Evolutionary conservation across 2,888 invertebrate species (phyloP).

Genomic region (Melipona bicolor): DNA sequence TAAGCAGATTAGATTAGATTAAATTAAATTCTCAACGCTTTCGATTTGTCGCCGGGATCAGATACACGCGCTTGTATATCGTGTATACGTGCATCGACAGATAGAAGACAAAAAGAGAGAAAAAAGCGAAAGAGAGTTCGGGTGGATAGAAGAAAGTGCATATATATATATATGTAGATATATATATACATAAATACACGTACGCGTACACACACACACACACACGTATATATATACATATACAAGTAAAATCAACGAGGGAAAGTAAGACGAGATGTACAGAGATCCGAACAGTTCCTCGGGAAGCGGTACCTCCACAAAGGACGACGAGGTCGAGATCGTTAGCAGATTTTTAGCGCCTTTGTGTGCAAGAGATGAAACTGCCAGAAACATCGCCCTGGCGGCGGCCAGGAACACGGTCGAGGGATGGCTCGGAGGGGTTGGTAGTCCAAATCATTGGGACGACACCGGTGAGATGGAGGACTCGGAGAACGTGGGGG

Average conservation of each 20-base stretch:
- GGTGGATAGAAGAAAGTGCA: neutral
- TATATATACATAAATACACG: neutral
- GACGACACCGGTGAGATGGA: slow-evolving; percentile 76
- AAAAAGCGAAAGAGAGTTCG: neutral
- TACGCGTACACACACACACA: neutral
- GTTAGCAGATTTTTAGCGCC: slow-evolving; percentile 85
- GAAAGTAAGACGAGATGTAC: slow-evolving; percentile 72
- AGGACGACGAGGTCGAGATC: slow-evolving; percentile 84
- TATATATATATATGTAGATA: neutral
- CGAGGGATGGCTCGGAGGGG: slow-evolving; percentile 86
- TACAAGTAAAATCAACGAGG: slow-evolving; percentile 12
- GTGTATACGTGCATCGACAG: neutral
- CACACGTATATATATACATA: neutral
- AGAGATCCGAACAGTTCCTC: slow-evolving; percentile 74
- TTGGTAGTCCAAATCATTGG: slow-evolving; percentile 85
- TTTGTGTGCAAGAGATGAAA: slow-evolving; percentile 85
- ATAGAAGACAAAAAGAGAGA: neutral
- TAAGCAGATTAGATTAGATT: slow-evolving; percentile 18
- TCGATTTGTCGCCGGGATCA: neutral
- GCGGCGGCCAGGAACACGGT: slow-evolving; percentile 85
- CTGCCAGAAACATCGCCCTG: slow-evolving; percentile 85
- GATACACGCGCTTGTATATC: neutral
- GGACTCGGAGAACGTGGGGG: slow-evolving; percentile 70
- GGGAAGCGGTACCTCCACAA: slow-evolving; percentile 75
- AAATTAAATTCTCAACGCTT: neutral